Base-by-base conservation (phyloP, 64 coral and sea anemone species). In the Pachyseris speciosa region DNA sequence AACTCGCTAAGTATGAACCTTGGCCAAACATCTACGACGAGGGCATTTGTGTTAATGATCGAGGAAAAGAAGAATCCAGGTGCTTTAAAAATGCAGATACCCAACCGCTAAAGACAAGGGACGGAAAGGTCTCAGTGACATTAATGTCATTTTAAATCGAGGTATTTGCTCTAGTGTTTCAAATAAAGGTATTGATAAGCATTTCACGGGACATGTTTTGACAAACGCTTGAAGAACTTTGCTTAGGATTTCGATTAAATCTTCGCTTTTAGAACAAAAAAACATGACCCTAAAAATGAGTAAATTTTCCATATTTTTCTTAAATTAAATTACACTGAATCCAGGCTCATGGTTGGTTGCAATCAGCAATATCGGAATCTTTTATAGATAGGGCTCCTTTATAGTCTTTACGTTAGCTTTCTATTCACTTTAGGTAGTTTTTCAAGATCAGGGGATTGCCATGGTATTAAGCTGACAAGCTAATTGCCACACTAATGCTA, bases 401-500 rank as follows among this genome's bases (percentile, higher is more conserved):
- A 3, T 29, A 57, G 48, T 79, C 58, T 52, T 79, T 0, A 10
- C 7, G 13, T 59, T 20, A 3, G 55, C 52, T 81, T 61, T 40
- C 40, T 37, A 39, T 39, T 81, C 53, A 61, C 34, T 81, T 81
- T 63, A 40, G 19, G 20, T n/a, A 38, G 33, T 19, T 59, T 81
- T 81, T 81, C 34, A 37, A 81, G 32, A 81, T 81, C 31, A 81
- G 63, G 30, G 77, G 55, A 52, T 60, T 81, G 55, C 24, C 32
- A 61, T 81, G 34, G 34, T 37, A 81, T 81, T 61, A 39, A 63
- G 77, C 13, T 81, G 77, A 61, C 52, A 53, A 20, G 16, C 32
- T 41, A 81, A 81, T 81, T 81, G 63, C 19, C 33, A 61, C 77
- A 38, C 34, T 81, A 81, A 81, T 81, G 77, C 77, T 81, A 58